phyloP scores from a whole-genome alignment of 2,113 vertebrate genomes.

The Aegithalos caudatus region DNA sequence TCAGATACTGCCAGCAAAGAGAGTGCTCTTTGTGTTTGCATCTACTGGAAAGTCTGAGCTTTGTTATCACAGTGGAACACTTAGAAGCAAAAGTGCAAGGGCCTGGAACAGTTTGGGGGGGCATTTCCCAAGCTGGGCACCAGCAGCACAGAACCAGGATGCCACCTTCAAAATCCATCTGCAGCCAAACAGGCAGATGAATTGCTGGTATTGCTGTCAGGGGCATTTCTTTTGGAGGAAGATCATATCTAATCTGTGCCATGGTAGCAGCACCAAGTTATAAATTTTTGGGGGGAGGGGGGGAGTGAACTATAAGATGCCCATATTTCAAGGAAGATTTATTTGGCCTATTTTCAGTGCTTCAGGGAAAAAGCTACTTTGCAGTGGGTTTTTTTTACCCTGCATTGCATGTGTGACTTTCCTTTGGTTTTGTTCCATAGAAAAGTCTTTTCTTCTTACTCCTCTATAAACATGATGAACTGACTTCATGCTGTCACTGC shows the following conservation, averaged over 20 bases:
- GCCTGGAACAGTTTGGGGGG: neutral
- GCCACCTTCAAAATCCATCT: neutral
- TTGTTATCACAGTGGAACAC: neutral
- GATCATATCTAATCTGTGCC: neutral
- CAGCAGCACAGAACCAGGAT: neutral
- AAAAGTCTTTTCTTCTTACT: neutral
- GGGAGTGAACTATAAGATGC: neutral
- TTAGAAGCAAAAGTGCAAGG: neutral
- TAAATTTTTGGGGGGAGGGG: neutral
- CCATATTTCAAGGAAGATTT: neutral
- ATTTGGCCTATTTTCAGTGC: neutral
- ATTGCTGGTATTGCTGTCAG: neutral
- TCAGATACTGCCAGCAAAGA: neutral
- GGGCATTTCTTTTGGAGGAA: neutral
- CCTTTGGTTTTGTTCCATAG: neutral
- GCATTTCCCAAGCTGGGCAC: neutral
- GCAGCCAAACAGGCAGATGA: fast-evolving
- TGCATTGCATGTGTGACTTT: neutral
- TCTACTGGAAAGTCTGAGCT: neutral
- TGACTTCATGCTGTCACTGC: neutral
- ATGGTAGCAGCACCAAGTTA: neutral
- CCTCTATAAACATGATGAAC: neutral
- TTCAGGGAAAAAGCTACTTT: neutral
- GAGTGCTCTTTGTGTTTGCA: neutral
- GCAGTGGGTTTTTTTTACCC: neutral